Evolutionary conservation across 2,113 vertebrate species (phyloP).

Genomic region (Cricetomys ansorgei): DNA sequence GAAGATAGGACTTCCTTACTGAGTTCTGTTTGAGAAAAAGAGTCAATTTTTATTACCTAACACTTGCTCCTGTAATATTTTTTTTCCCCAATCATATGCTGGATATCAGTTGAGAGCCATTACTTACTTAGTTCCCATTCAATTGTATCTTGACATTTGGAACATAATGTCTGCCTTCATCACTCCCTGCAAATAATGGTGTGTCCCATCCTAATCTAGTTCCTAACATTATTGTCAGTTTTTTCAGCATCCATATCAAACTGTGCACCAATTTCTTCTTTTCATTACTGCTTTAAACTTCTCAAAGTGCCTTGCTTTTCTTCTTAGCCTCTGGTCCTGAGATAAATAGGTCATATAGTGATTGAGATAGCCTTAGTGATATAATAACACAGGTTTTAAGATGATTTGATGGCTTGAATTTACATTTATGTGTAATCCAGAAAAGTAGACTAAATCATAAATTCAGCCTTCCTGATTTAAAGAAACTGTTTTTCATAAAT

Average conservation of each 20-base stretch:
- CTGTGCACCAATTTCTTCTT: background rate
- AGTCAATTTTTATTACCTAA: background rate
- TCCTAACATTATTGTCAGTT: background rate
- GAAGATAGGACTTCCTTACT: background rate
- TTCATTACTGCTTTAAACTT: background rate
- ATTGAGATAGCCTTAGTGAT: background rate
- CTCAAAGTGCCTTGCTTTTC: background rate
- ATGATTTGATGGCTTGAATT: background rate
- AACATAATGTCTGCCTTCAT: constrained; percentile 35
- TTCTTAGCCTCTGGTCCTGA: background rate
- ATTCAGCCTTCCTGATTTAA: constrained; percentile 6
- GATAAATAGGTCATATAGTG: background rate
- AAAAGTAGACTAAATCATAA: constrained; percentile 37
- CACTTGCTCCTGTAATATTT: background rate
- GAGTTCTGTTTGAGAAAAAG: constrained; percentile 29
- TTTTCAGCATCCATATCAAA: background rate
- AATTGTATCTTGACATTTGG: background rate
- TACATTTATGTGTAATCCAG: constrained; percentile 9
- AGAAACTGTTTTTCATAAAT: constrained; percentile 11
- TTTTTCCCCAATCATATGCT: background rate
- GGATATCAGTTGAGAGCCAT: background rate
- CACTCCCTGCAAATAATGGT: background rate
- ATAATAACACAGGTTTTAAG: background rate
- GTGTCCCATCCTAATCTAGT: background rate
- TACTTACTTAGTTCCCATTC: background rate